Evolutionary conservation across 1,140 invertebrate species (phyloP), one percentile per base, ranked within the genome.

Genomic region (Dysdera silvatica): DNA sequence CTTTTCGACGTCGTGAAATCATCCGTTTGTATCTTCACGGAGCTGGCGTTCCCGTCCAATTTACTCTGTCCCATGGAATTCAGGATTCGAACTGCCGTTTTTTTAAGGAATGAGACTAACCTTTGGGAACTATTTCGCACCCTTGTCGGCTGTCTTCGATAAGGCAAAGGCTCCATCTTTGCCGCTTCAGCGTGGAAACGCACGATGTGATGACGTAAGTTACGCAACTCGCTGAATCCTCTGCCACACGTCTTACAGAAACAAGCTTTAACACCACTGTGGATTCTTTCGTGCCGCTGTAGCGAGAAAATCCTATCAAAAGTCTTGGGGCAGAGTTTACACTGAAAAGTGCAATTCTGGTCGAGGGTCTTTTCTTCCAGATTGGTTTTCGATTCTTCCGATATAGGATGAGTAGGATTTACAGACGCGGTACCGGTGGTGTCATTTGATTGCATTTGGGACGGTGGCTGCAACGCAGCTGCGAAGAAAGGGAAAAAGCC

Each of bases 251-350:
- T 72, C 60, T 74, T 72, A 61, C 80, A 81, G 65, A 72, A 74
- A 58, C 75, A 76, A 7, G 74, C 74, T 41, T 76, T 76, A 26
- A 74, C 72, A 31, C 75, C 75, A 18, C 75, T 77, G 47, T 77
- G 75, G 20, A 77, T 72, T 29, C 75, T 65, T 63, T 77, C 75
- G 56, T 77, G 75, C 18, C 75, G 67, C 56, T 77, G 74, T n/a
- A 77, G 69, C 18, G 72, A 74, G 64, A 75, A 82, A 5, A 80
- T 77, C 32, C 81, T 70, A 69, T 82, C 81, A 69, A 82, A 82
- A 52, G 77, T 79, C 67, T 82, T 82, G 0, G 75, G 75, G 67
- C 81, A 82, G 18, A 75, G 74, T 31, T 71, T 67, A 63, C 75
- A 76, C 23, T 63, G 61, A 32, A 63, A 63, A 24, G 43, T 56